A percentile compares a stretch with the other conserved stretches of the same genome.
phyloP scores from a whole-genome alignment of 2,888 invertebrate species.

The Aphidius colemani region DNA sequence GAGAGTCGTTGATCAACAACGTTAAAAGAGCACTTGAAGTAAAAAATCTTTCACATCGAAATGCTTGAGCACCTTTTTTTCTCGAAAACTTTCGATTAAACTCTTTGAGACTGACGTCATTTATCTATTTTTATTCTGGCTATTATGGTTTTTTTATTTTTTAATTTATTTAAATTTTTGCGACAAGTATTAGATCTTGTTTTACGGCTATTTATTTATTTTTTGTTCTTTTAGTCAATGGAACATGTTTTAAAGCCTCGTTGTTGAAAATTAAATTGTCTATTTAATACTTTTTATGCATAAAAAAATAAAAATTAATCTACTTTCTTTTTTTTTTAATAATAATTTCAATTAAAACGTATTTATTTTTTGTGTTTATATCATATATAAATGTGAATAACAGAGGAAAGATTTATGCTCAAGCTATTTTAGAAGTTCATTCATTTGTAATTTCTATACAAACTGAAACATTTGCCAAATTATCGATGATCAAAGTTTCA shows the following conservation, averaged over 20 bases:
- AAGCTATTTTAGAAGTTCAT: constrained; percentile 25
- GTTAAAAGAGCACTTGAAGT: constrained; percentile 1
- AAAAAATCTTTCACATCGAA: constrained; percentile 23
- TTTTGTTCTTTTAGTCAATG: no score
- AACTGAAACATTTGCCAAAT: constrained; percentile 37
- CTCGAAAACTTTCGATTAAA: constrained; percentile 31
- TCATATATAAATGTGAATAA: constrained; percentile 14
- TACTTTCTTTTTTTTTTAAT: no score
- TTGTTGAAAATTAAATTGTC: no score
- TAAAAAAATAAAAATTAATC: no score
- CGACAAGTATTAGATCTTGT: neutral
- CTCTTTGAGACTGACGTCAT: neutral
- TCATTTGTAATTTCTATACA: constrained; percentile 36
- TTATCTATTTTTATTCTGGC: neutral
- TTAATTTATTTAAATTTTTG: neutral
- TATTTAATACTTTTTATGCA: no score
- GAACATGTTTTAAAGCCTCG: no score
- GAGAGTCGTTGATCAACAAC: constrained; percentile 10
- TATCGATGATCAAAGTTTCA: constrained; percentile 36
- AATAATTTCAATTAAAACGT: no score
- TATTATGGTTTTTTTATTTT: neutral
- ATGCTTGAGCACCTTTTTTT: constrained; percentile 31
- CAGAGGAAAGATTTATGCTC: constrained; percentile 23
- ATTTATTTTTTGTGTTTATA: neutral
- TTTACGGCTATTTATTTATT: no score